These are phyloP conservation scores for Myopa tessellatipennis DNA, from an alignment of 2,888 invertebrate genomes.

Conservation along the genomic window DNA sequence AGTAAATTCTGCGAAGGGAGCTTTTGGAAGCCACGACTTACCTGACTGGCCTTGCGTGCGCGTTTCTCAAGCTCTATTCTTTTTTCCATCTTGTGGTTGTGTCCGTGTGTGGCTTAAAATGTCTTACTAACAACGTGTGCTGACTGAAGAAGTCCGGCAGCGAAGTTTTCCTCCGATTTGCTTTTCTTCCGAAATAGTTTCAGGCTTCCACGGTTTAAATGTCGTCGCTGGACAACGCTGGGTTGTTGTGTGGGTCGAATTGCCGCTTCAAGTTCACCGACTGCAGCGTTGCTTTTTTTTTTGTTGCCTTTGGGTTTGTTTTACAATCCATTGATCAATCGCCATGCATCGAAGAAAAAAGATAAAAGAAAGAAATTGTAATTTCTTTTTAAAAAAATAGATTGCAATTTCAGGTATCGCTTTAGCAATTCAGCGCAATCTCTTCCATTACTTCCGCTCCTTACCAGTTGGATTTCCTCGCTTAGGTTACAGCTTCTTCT, in stretches of 20 bases:
- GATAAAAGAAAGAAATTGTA: not conserved
- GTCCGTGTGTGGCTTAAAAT: not conserved
- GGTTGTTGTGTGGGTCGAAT: slow-evolving; percentile 5
- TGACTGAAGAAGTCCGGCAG: not conserved
- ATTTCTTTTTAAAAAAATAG: not conserved
- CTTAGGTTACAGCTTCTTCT: not conserved
- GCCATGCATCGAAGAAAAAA: not conserved
- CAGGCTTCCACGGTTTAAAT: not conserved
- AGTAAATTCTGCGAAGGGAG: not conserved
- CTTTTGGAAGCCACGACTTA: slow-evolving; percentile 69
- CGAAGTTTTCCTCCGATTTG: not conserved
- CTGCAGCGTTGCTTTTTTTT: not conserved
- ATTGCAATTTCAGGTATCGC: not conserved
- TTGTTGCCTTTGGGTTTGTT: slow-evolving; percentile 25
- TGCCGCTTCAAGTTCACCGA: slow-evolving; percentile 34
- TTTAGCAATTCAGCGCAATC: slow-evolving; percentile 4
- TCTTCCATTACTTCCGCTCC: slow-evolving; percentile 4
- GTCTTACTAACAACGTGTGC: not conserved
- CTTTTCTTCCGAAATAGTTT: not conserved
- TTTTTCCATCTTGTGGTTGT: slow-evolving; percentile 81
- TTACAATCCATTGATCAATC: not conserved
- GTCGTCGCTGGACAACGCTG: not conserved
- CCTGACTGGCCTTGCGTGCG: slow-evolving; percentile 90
- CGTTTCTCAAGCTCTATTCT: slow-evolving; percentile 94
- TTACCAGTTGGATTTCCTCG: not conserved